Evolutionary conservation across 2,113 vertebrate genomes (phyloP).

Genomic region (Grus americana): DNA sequence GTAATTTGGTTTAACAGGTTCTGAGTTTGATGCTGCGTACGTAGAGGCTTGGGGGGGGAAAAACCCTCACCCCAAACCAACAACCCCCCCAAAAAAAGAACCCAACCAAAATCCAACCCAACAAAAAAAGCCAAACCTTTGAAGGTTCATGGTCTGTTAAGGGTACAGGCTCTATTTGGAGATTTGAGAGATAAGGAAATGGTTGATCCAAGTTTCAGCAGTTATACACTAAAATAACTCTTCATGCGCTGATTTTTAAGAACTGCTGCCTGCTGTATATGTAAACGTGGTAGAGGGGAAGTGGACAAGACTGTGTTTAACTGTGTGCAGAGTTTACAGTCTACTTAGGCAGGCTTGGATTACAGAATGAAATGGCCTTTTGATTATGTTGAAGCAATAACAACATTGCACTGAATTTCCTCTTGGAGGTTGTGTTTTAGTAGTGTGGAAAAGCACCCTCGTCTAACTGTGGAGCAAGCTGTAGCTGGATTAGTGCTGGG

Average conservation of each 20-base stretch:
- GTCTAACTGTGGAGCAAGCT: rapidly evolving
- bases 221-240: background rate
- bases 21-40: background rate
- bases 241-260: background rate
- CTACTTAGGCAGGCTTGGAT: background rate
- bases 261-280: background rate
- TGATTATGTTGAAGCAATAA: background rate
- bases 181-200: background rate
- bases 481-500: background rate
- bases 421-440: rapidly evolving
- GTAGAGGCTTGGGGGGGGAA: background rate
- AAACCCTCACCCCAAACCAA: too few relatives aligned
- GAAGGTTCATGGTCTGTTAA: background rate
- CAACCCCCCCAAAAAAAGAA: background rate
- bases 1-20: background rate
- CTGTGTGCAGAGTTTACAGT: background rate
- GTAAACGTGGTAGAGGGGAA: background rate
- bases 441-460: background rate
- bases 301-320: background rate
- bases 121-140: background rate
- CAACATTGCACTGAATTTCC: background rate
- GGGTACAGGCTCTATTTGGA: background rate
- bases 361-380: background rate
- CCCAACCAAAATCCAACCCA: background rate
- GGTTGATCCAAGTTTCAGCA: background rate